Conservation (phyloP, 92 coral and sea anemone genomes). For the Bergia puertoricense region DNA sequence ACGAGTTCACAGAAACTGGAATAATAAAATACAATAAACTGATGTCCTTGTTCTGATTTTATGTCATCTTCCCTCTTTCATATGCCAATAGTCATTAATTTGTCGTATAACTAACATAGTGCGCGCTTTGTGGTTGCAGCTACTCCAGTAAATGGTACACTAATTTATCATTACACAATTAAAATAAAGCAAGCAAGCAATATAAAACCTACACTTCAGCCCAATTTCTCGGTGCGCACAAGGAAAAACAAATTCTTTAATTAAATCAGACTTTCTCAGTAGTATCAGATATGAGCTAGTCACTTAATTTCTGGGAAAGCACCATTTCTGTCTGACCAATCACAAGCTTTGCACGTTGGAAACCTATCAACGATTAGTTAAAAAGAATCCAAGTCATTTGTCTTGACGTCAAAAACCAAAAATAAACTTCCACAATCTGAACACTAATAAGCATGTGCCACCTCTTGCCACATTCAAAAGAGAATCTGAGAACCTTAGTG, state of each 20-base stretch:
- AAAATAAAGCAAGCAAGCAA: background rate
- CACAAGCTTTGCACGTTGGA: no score
- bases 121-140: background rate
- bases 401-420: background rate
- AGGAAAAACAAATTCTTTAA: no score
- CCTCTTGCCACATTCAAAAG: background rate
- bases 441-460: background rate
- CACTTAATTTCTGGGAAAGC: background rate
- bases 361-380: background rate
- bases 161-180: no score
- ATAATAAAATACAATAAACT: background rate
- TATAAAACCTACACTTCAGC: background rate
- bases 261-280: background rate
- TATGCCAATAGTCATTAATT: background rate
- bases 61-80: background rate
- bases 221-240: background rate
- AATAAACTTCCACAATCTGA: background rate
- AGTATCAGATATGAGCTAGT: background rate
- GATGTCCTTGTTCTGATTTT: background rate
- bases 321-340: background rate
- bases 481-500: background rate
- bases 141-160: background rate
- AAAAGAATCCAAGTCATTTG: background rate
- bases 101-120: background rate
- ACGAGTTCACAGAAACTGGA: background rate